Conservation (phyloP, 2,113 vertebrate genomes). For the Ceyx melanurus region DNA sequence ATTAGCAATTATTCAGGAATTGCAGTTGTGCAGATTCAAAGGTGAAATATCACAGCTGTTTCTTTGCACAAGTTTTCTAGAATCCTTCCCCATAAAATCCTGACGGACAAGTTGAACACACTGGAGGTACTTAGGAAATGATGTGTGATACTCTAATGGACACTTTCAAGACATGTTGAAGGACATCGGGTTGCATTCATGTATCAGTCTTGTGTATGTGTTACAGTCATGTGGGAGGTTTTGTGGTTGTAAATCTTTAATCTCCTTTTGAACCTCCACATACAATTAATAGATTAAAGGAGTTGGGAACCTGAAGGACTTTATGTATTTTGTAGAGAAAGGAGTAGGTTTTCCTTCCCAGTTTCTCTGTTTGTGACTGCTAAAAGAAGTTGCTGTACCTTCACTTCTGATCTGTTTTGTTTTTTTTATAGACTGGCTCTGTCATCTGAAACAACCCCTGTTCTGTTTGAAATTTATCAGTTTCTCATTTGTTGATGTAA, state of each 20-base stretch:
- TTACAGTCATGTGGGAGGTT: background rate
- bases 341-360: background rate
- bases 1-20: background rate
- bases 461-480: background rate
- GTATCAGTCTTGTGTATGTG: accelerated
- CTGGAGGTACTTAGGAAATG: background rate
- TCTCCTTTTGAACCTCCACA: background rate
- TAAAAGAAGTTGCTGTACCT: background rate
- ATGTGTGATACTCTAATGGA: accelerated
- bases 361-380: background rate
- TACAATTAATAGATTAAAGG: background rate
- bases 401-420: background rate
- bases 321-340: background rate
- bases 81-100: background rate
- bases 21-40: background rate
- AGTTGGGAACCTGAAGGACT: background rate
- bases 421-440: background rate
- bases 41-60: background rate
- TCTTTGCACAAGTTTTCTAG: background rate
- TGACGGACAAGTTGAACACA: background rate
- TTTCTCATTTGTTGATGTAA: background rate
- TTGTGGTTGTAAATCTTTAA: background rate
- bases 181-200: background rate
- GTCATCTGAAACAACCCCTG: background rate
- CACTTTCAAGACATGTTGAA: background rate